Conservation (phyloP, 1,140 invertebrate genomes). For the Carcinoscorpius rotundicauda region DNA sequence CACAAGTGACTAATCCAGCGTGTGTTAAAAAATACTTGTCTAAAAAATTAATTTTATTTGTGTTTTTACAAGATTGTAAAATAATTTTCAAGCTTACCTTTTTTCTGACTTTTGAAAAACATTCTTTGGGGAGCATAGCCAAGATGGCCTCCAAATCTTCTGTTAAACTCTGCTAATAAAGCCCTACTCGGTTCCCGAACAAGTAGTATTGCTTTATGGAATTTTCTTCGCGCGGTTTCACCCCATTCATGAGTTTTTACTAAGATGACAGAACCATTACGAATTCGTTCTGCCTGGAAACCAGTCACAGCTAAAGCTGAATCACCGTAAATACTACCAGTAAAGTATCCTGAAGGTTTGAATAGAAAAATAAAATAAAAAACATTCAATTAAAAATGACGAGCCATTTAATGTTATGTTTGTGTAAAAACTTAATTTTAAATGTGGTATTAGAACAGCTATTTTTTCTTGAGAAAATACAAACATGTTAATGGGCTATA, state of each 20-base stretch:
- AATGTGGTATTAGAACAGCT: too few species aligned
- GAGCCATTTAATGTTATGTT: too few species aligned
- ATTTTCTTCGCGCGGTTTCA: conserved; percentile 42
- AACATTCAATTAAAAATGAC: too few species aligned
- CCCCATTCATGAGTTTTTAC: conserved; percentile 70
- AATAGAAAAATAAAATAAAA: too few species aligned
- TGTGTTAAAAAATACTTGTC: too few species aligned
- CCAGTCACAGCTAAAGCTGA: conserved; percentile 56
- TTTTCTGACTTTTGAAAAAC: conserved; percentile 46
- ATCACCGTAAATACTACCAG: conserved; percentile 68
- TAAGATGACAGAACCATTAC: conserved; percentile 57
- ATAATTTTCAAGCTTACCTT: conserved; percentile 37
- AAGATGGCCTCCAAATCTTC: conserved; percentile 54
- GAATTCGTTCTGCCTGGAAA: conserved; percentile 60
- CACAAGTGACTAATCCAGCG: too few species aligned
- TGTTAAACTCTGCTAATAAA: conserved; percentile 58
- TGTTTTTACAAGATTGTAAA: too few species aligned
- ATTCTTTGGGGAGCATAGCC: conserved; percentile 52
- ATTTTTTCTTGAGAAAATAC: too few species aligned
- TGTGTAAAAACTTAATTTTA: too few species aligned
- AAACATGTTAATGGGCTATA: too few species aligned
- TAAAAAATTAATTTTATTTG: too few species aligned
- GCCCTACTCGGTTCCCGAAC: conserved; percentile 55
- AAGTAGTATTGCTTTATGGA: conserved; percentile 51
- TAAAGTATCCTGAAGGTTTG: conserved; percentile 27